Percentiles rank a stretch among this genome's conserved stretches.
phyloP scores from a whole-genome alignment of 2,888 invertebrate species.

The Leptinotarsa tumamoca region DNA sequence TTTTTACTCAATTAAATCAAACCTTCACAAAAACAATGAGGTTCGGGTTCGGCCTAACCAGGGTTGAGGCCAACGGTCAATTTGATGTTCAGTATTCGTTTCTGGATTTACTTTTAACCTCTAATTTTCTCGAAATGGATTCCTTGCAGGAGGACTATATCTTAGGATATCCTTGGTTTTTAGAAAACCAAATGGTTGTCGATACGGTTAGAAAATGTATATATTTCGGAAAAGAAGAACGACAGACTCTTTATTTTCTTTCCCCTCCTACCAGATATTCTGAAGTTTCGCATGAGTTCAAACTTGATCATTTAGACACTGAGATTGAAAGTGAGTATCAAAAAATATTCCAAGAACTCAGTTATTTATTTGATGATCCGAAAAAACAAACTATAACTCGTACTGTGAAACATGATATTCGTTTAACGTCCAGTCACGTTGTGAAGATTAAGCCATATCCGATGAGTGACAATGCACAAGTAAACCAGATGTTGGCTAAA shows the following conservation, averaged over 20 bases:
- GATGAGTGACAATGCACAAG: conserved; percentile 17
- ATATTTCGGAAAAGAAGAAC: conserved; percentile 18
- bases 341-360: too few species aligned
- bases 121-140: conserved; percentile 23
- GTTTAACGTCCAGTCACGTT: too few species aligned
- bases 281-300: not conserved
- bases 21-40: not conserved
- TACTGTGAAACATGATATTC: too few species aligned
- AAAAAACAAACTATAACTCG: too few species aligned
- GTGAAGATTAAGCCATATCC: too few species aligned
- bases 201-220: conserved; percentile 4
- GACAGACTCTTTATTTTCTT: conserved; percentile 16
- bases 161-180: conserved; percentile 13
- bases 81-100: not conserved
- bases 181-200: not conserved
- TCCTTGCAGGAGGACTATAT: conserved; percentile 21
- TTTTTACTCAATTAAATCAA: not conserved
- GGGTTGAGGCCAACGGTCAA: conserved; percentile 4
- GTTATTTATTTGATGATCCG: too few species aligned
- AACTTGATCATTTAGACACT: not conserved
- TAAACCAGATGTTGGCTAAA: conserved; percentile 6
- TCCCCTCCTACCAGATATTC: not conserved
- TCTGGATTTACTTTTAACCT: not conserved
- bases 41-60: conserved; percentile 4
- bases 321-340: not conserved